A percentile compares a stretch with the other conserved stretches of the same genome.
These are phyloP conservation scores for Acrossocheilus wenchowensis DNA, from an alignment of 2,797 vertebrate species.

Conservation along the genomic window DNA sequence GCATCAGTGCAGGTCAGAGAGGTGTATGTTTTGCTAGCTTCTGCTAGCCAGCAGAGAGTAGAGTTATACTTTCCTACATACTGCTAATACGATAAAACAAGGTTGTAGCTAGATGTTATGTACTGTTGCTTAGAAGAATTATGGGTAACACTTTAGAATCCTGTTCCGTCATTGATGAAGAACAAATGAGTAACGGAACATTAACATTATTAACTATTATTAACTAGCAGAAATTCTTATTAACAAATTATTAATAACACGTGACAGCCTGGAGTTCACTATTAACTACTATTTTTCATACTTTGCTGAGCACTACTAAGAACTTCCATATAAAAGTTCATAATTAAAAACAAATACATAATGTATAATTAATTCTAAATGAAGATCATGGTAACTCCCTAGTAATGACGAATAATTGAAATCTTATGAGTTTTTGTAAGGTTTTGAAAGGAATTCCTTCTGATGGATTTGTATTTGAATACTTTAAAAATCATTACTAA, in stretches of 20 bases:
- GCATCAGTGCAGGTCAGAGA: constrained; percentile 1
- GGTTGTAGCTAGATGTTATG: neutral
- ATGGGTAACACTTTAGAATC: neutral
- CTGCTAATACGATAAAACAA: neutral
- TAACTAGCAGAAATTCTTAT: neutral
- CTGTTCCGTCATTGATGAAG: neutral
- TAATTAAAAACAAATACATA: neutral
- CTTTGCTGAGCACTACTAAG: no score
- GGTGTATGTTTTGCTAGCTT: neutral
- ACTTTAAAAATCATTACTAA: neutral
- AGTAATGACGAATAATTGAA: neutral
- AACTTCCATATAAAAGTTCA: neutral
- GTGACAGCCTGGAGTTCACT: neutral
- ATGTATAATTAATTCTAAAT: neutral
- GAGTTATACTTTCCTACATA: neutral
- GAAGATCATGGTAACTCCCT: neutral
- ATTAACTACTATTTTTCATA: neutral
- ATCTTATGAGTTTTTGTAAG: neutral
- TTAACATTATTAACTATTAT: neutral
- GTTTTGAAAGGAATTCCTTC: neutral
- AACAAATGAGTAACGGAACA: neutral
- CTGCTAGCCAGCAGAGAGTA: neutral
- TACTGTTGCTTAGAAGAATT: neutral
- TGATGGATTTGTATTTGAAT: neutral
- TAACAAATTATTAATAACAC: neutral